Conservation (phyloP, 2,797 vertebrate genomes). For the Acanthopagrus latus region DNA sequence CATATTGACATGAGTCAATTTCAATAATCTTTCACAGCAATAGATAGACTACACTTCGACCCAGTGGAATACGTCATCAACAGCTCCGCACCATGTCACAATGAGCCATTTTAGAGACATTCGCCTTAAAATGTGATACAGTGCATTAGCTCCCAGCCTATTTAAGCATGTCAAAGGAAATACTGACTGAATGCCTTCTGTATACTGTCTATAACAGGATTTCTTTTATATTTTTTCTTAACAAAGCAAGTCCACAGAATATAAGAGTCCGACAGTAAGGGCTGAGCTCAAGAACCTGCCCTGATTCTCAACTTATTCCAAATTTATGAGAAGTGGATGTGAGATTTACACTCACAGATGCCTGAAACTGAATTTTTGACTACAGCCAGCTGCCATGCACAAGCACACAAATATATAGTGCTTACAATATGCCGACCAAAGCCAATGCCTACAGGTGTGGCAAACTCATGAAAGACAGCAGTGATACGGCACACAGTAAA, state of each 20-base stretch:
- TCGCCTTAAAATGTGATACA: slow-evolving; percentile 65
- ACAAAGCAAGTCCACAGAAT: slow-evolving; percentile 18
- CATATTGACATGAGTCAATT: slow-evolving; percentile 40
- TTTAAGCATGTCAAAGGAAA: slow-evolving; percentile 54
- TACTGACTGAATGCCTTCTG: slow-evolving; percentile 11
- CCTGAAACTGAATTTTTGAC: background rate
- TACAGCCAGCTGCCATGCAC: background rate
- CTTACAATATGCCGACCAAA: background rate
- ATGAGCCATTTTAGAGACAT: slow-evolving; percentile 48
- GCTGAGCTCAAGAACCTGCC: slow-evolving; percentile 6
- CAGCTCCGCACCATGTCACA: slow-evolving; percentile 15
- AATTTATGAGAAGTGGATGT: background rate
- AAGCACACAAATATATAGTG: background rate
- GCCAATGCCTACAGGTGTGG: background rate
- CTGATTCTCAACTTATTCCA: background rate
- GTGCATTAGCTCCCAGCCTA: slow-evolving; percentile 47
- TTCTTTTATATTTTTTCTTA: slow-evolving; percentile 17
- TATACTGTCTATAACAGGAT: slow-evolving; percentile 1
- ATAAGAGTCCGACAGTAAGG: background rate
- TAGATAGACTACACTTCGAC: slow-evolving; percentile 6
- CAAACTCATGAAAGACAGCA: background rate
- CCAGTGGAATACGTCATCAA: slow-evolving; percentile 24
- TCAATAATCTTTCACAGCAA: slow-evolving; percentile 40
- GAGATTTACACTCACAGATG: slow-evolving; percentile 1
- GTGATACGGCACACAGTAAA: background rate